phyloP scores from a whole-genome alignment of 2,888 invertebrate genomes.

The Gisinianus flammeolus region DNA sequence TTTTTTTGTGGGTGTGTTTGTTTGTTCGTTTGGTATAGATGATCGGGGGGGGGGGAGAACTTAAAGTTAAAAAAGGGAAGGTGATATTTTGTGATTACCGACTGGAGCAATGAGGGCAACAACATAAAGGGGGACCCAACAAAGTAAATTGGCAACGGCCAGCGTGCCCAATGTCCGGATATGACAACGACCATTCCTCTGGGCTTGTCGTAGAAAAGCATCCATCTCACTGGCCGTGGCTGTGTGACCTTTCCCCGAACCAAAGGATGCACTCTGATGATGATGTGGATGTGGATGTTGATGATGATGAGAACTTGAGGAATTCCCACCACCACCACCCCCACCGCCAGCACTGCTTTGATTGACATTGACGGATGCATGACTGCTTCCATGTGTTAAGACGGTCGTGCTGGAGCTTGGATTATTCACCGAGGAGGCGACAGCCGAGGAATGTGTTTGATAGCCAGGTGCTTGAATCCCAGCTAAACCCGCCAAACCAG shows the following conservation, averaged over 20 bases:
- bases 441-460: constrained; percentile 28
- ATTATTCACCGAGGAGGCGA: constrained; percentile 22
- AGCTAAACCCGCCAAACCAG: constrained; percentile 56
- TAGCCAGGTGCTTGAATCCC: constrained; percentile 51
- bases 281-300: too few species aligned
- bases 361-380: too few species aligned
- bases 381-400: too few species aligned
- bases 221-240: constrained; percentile 55
- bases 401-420: background rate
- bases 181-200: constrained; percentile 56
- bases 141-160: constrained; percentile 81
- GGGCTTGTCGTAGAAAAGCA: constrained; percentile 56
- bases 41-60: background rate
- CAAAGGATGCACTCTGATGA: too few species aligned
- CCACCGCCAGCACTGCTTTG: too few species aligned
- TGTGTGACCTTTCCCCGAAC: background rate
- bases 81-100: too few species aligned
- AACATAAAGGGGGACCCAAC: constrained; percentile 90
- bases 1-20: too few species aligned
- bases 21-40: too few species aligned
- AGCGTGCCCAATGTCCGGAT: constrained; percentile 86
- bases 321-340: background rate
- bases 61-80: too few species aligned
- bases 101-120: constrained; percentile 80
- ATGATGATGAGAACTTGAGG: background rate